Evolutionary conservation across 2,888 invertebrate species (phyloP), one percentile per base, ranked within the genome.

Genomic region (Orthosia gracilis): DNA sequence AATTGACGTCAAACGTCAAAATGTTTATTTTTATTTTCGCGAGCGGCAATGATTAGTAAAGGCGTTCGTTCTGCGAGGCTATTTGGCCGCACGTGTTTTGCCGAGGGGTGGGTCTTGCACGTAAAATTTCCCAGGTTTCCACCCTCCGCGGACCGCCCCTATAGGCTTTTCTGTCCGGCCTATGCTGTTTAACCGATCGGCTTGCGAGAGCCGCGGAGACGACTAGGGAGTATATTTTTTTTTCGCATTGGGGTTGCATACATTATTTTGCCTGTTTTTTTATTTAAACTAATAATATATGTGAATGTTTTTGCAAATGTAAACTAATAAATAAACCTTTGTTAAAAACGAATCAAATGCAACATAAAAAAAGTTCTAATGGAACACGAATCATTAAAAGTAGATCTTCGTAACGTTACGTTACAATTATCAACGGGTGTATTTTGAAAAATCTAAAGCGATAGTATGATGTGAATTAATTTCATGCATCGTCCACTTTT

Each of bases 91-190:
- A 96, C 96, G 96, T 96, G 96, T 92, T 94, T 91, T 83, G 88
- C 90, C 80, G 85, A 92, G 95, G 96, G 96, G 95, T 94, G 95
- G 95, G 94, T 87, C 93, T 94, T 92, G 93, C 94, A 95, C 95
- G 95, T 96, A 95, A 96, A 96, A 95, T 96, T 96, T 96, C 96
- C 96, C 94, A 96, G 94, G 96, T 96, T 96, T 94, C 96, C 96
- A 96, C 96, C 96, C 96, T 94, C 94, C 89, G 91, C 96, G 96
- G 96, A 95, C 96, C 96, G 96, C 96, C 96, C 96, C 96, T 96
- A 95, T 96, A 96, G 96, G 96, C 96, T 96, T 96, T 96, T 96
- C 96, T 96, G 96, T 96, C 96, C 96, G 94, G 96, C 96, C 96
- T 96, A 96, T 96, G 95, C 95, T 94, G 96, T 95, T 96, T 94